Base-by-base conservation (phyloP, 2,797 vertebrate species). In the Pelodytes ibericus region DNA sequence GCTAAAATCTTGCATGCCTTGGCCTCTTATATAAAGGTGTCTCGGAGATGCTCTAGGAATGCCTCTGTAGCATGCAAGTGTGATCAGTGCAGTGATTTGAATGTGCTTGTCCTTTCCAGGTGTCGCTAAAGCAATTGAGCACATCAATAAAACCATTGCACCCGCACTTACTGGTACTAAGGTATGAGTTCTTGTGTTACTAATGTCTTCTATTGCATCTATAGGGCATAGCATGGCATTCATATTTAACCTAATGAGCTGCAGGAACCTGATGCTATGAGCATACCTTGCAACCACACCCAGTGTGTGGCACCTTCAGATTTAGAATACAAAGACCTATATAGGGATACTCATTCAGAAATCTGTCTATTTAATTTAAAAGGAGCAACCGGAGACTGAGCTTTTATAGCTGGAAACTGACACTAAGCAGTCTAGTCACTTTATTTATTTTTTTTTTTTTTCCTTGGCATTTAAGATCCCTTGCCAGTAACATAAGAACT, bases 111-210 rank as follows among this genome's bases (percentile, higher is more conserved):
- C 94, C 95, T 85, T 94, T 98, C 90, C 91, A 99, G 98, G 98
- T 98, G 98, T 99, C 90, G 94, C 94, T 94, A 97, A 98, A 95
- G 98, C 98, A 90, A 96, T 99, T 96, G 95, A 95, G 85, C 94
- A 99, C 96, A 92, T 99, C 95, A 99, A 99, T 98, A 98, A 96
- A 91, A 92, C 92, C 85, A 98, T 99, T 95, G 96, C 96, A 84
- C 97, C 97, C 93, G 95, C 94, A 91, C 95, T 99, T 93, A 82
- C 98, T 95, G 94, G 91, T 91, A n/a, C n/a, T n/a, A 94, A 99
- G 98, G 97, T 99, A 99, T 93, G 97, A 93, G 90, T 87, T 88
- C 83, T 91, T 91, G 82, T 90, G 90, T 3, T 88, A 88, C 86
- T 86, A 81, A 87, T 44, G 31, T 33, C 30, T 63, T 16, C 51